Evolutionary conservation across 2,888 invertebrate species (phyloP), one percentile per base, ranked within the genome.

Genomic region (Lasioglossum villosulum): DNA sequence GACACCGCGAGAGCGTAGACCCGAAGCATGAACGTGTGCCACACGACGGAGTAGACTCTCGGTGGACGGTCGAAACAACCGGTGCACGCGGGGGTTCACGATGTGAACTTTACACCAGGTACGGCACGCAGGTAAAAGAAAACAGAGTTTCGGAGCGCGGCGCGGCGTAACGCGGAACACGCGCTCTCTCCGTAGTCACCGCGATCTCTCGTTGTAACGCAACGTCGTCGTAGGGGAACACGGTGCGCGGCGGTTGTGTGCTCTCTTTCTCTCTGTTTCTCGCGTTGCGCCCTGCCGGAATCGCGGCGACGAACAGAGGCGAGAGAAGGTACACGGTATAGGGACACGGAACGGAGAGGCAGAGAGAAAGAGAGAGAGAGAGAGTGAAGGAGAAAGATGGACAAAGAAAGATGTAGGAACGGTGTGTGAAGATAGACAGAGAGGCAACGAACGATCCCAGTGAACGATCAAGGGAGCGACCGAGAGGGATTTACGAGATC

Each of bases 101-200:
- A 16, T 16, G 63, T 27, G 63, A 27, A 63, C 34, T 68, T 34
- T 37, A 19, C 37, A 16, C 37, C 68, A 34, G 23, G 37, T 37
- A 88, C 82, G 82, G 16, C 19, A 16, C 70, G 77, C 78, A 75
- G 73, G 75, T 82, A 68, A 77, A 88, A 85, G 85, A 89, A 70
- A 73, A 76, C 71, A 75, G 72, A 74, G 79, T 48, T 74, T 74
- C 63, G 63, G 30, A 2, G 19, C 63, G 63, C 63, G 63, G 63
- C 19, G 30, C 63, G 63, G 3, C 82, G 90, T 85, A 84, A 90
- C 90, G 89, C 87, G 86, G 86, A 90, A 90, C 90, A 90, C 90
- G 90, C 90, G 90, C 88, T 90, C 89, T 87, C 82, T 37, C 68
- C 87, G 85, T 80, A 83, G 84, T 82, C 82, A 79, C 85, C 86